These are phyloP conservation scores for Acromyrmex echinatior DNA, from an alignment of 1,140 invertebrate genomes.

Conservation along the genomic window DNA sequence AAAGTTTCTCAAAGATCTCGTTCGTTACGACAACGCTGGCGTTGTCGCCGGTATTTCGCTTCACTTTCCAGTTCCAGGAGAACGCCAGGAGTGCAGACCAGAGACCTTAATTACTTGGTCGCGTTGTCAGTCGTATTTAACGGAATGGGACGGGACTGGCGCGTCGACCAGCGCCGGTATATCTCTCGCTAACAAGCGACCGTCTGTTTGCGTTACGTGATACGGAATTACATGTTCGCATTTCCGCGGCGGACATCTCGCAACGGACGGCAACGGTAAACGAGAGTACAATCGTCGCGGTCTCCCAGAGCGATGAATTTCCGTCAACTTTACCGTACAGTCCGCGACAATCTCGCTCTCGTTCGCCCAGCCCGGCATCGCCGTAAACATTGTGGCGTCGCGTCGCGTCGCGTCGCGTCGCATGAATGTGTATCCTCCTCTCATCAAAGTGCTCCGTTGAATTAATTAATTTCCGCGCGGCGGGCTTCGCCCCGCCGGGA, in stretches of 20 bases:
- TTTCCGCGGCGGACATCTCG: slow-evolving; percentile 48
- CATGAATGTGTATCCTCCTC: neutral
- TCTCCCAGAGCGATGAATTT: slow-evolving; percentile 50
- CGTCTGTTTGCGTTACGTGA: slow-evolving; percentile 65
- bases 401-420: neutral
- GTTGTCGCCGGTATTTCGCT: slow-evolving; percentile 35
- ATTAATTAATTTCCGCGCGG: slow-evolving; percentile 63
- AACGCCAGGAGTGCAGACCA: neutral
- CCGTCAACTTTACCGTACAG: slow-evolving; percentile 47
- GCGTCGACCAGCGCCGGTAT: neutral
- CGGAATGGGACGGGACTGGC: neutral
- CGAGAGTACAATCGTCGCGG: slow-evolving; percentile 46
- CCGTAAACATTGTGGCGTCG: slow-evolving; percentile 26
- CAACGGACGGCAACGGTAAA: slow-evolving; percentile 34
- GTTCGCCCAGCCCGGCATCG: neutral
- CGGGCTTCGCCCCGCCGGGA: neutral
- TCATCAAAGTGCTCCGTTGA: slow-evolving; percentile 45
- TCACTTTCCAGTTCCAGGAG: slow-evolving; percentile 23
- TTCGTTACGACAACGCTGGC: neutral
- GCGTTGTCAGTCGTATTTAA: slow-evolving; percentile 54
- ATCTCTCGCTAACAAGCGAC: slow-evolving; percentile 60
- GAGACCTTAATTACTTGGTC: slow-evolving; percentile 56
- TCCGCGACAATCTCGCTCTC: slow-evolving; percentile 48
- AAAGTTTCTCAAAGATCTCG: slow-evolving; percentile 29
- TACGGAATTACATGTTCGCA: slow-evolving; percentile 59